Evolutionary conservation across 1,140 invertebrate species (phyloP), one percentile per base, ranked within the genome.

Genomic region (Piezodorus guildinii): DNA sequence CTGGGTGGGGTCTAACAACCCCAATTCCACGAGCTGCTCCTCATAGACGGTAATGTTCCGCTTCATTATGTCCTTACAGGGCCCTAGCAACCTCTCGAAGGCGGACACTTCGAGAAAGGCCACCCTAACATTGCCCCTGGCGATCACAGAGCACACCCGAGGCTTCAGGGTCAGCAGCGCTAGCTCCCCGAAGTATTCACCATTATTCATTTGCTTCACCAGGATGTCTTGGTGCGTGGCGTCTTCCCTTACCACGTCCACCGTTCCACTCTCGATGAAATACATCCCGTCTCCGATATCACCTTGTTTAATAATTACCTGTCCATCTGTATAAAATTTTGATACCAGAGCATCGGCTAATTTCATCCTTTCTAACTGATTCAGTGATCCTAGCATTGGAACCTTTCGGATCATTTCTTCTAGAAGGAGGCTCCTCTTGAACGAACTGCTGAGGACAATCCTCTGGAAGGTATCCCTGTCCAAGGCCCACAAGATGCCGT

Each of bases 51-150:
- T 88, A 74, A 97, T 96, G 77, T 95, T 97, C 69, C 94, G 84
- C 78, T 96, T 96, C 94, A 98, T 96, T 52, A 98, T 86, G 71
- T 97, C 89, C 91, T 97, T 96, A 78, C 95, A 98, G 21, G 94
- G 94, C 16, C 96, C 96, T 64, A 98, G 81, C 60, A 98, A 80
- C 61, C 95, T 86, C 78, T 98, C 96, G 77, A 98, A 98, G 62
- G 94, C 94, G 73, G 94, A 88, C 68, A 98, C 94, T 77, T 98
- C 94, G 74, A 98, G 80, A 79, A 96, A 94, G 78, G 91, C 91
- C 68, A 90, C 77, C 80, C 90, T 91, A 62, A 91, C 84, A 69
- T 83, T 79, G 63, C 86, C 87, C 56, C 85, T 83, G 67, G 90
- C 88, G 76, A 91, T 94, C 51, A 88, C 92, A 54, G 93, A 94